Evolutionary conservation across 2,888 invertebrate genomes (phyloP).

Genomic region (Horisme vitalbata): DNA sequence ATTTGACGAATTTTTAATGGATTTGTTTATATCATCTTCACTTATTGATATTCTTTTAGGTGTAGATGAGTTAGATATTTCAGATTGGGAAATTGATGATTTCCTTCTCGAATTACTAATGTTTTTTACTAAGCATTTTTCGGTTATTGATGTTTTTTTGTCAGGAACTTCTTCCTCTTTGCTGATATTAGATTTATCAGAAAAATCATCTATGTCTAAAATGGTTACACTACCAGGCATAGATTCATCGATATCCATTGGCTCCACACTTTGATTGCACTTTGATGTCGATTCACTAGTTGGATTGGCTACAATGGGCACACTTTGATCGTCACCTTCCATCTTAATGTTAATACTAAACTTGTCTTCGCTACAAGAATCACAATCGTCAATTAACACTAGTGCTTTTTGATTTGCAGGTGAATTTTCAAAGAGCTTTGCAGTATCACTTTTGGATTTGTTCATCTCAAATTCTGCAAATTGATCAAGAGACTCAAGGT

Average conservation of each 20-base stretch:
- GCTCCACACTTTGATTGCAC: slow-evolving; percentile 57
- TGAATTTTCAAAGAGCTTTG: slow-evolving; percentile 49
- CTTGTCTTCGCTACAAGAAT: slow-evolving; percentile 47
- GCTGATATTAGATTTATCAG: slow-evolving; percentile 31
- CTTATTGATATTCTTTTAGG: slow-evolving; percentile 10
- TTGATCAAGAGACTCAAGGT: background rate
- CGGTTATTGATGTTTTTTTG: slow-evolving; percentile 13
- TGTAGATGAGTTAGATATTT: slow-evolving; percentile 32
- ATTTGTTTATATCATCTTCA: slow-evolving; percentile 15
- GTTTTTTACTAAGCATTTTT: slow-evolving; percentile 13
- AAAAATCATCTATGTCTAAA: slow-evolving; percentile 38
- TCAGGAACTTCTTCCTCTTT: slow-evolving; percentile 20
- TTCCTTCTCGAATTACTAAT: slow-evolving; percentile 35
- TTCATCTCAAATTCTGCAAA: slow-evolving; percentile 20
- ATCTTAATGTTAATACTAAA: slow-evolving; percentile 31
- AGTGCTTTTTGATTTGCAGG: slow-evolving; percentile 40
- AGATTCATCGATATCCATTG: slow-evolving; percentile 76
- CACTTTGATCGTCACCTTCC: slow-evolving; percentile 64
- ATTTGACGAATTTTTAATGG: slow-evolving; percentile 3
- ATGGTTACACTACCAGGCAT: slow-evolving; percentile 57
- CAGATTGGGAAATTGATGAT: slow-evolving; percentile 32
- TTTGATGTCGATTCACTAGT: slow-evolving; percentile 28
- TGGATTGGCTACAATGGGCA: slow-evolving; percentile 54
- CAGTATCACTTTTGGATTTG: slow-evolving; percentile 32
- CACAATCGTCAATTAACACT: slow-evolving; percentile 62